phyloP scores from a whole-genome alignment of 1,140 invertebrate genomes.

The Chrysoperla carnea region DNA sequence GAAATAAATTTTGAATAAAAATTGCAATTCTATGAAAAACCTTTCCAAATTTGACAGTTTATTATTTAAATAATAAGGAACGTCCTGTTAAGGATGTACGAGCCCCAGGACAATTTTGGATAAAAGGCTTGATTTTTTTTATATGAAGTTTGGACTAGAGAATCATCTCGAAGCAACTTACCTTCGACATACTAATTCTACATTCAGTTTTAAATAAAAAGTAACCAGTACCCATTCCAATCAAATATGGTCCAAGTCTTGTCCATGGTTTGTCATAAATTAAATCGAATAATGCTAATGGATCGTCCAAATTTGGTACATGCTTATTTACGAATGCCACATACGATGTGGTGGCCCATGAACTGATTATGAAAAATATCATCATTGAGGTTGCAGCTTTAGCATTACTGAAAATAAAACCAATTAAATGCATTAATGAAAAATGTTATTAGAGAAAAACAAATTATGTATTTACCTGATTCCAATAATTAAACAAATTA shows the following conservation, averaged over 20 bases:
- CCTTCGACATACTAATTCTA: constrained; percentile 54
- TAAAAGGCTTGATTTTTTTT: no score
- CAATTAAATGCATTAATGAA: background rate
- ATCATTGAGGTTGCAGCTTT: constrained; percentile 45
- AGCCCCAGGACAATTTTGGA: no score
- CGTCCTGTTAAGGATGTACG: no score
- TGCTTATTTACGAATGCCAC: constrained; percentile 63
- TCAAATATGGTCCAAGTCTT: constrained; percentile 57
- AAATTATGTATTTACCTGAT: constrained; percentile 19
- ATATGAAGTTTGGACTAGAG: no score
- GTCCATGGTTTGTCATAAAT: constrained; percentile 82
- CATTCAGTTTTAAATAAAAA: constrained; percentile 66
- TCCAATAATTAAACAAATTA: constrained; percentile 56
- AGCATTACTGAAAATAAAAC: constrained; percentile 39
- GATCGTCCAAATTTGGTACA: constrained; percentile 61
- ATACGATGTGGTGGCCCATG: constrained; percentile 59
- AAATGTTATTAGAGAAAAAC: background rate
- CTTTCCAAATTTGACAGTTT: no score
- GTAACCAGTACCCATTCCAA: constrained; percentile 71
- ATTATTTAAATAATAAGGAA: no score
- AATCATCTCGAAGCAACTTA: no score
- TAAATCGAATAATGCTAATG: constrained; percentile 66
- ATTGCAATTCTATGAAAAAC: no score
- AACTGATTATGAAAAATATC: constrained; percentile 46
- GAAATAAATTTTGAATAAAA: no score